Evolutionary conservation across 2,888 invertebrate genomes (phyloP), one percentile per base, ranked within the genome.

Genomic region (Hetaerina titia): DNA sequence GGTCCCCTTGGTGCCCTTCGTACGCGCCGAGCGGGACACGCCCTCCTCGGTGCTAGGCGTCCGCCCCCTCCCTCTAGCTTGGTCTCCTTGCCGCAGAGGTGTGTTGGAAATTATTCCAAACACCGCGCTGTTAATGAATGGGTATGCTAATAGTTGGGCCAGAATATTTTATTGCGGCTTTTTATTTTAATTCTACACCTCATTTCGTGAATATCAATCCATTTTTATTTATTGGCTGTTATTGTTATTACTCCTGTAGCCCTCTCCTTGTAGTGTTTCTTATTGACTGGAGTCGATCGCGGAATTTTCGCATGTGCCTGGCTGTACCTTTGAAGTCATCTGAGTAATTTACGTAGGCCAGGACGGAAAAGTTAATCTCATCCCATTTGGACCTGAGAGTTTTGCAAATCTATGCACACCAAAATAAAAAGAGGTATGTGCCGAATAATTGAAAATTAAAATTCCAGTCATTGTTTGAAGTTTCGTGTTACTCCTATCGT

Each of bases 101-200:
- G 56, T 31, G 69, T 56, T 8, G 56, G 64, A 69, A n/a, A 92
- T 92, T 92, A 92, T 56, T 31, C 92, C 74, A 4, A 19, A 8
- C 63, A 19, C 69, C 64, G 69, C 56, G 56, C 9, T 56, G 9
- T 56, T 92, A 92, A 92, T 74, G 92, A 92, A 92, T 69, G 92
- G 92, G 22, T 92, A 92, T 92, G 92, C 69, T 92, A 92, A 92
- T 92, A 56, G n/a, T 58, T 56, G 6, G 19, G 89, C 57, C 69
- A 69, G 69, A 92, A 64, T 56, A 56, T 92, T 74, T 92, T 56
- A 45, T n/a, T 31, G 25, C 8, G 63, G 22, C 56, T 74, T 92
- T 92, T 56, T n/a, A 45, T 90, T 69, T 92, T 92, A 92, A 92
- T 92, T 92, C 57, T 45, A 92, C 69, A 69, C 60, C 56, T 92